These are phyloP conservation scores for Eupithecia subumbrata DNA, from an alignment of 2,888 invertebrate species.

Conservation along the genomic window DNA sequence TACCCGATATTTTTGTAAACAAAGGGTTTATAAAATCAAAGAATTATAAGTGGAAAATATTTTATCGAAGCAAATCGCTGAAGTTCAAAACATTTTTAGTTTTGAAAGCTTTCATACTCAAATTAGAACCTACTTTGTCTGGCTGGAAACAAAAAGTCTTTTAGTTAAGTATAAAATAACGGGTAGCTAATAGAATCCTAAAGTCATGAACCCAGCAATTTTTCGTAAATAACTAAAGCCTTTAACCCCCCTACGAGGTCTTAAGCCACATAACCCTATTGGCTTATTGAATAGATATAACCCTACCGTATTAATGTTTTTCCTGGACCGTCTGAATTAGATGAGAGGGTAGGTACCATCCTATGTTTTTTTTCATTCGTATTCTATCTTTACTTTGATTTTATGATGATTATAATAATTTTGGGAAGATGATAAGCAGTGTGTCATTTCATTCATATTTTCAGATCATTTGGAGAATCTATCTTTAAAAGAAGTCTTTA, in stretches of 20 bases:
- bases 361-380: not conserved
- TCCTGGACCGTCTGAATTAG: not conserved
- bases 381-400: too few species aligned
- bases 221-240: not conserved
- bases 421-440: not conserved
- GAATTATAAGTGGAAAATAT: too few species aligned
- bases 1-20: too few species aligned
- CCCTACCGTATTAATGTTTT: not conserved
- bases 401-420: not conserved
- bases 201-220: not conserved
- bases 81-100: not conserved
- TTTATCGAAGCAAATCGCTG: not conserved
- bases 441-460: too few species aligned
- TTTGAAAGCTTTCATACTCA: not conserved
- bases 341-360: too few species aligned
- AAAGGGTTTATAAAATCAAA: too few species aligned
- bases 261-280: not conserved
- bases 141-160: not conserved
- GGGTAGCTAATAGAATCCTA: not conserved
- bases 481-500: too few species aligned
- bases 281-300: not conserved
- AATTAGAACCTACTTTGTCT: not conserved
- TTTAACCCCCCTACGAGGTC: not conserved
- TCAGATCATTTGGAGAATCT: too few species aligned
- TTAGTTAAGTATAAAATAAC: not conserved